Conservation (phyloP, 2,797 vertebrate species). For the Streptopelia turtur region DNA sequence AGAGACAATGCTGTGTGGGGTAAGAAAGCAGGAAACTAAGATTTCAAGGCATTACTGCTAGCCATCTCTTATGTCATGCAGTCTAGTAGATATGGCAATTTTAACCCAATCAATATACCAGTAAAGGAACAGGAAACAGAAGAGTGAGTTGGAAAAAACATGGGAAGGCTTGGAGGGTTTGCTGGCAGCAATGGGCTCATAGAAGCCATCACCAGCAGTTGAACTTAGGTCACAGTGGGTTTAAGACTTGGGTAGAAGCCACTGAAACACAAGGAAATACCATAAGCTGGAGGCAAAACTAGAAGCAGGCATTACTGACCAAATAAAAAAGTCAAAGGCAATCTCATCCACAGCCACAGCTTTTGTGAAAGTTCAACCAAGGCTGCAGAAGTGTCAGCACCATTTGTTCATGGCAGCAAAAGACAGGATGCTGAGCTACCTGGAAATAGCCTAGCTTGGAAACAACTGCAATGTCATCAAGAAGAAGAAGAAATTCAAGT, state of each 20-base stretch:
- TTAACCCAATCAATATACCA: not conserved
- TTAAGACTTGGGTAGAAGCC: not conserved
- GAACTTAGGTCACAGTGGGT: not conserved
- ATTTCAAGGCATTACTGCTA: not conserved
- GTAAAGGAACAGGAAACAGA: not conserved
- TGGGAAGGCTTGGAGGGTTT: not conserved
- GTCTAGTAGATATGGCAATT: not conserved
- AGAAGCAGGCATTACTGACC: not conserved
- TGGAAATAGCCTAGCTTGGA: not conserved
- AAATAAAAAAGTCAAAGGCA: not conserved
- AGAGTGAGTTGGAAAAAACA: not conserved
- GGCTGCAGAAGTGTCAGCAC: conserved; percentile 19
- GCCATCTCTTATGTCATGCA: not conserved
- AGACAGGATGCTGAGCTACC: conserved; percentile 6
- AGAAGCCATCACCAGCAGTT: not conserved
- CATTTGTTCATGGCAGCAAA: conserved; percentile 45
- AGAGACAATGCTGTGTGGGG: not conserved
- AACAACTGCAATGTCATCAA: not conserved
- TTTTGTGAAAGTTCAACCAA: conserved; percentile 37
- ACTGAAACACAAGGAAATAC: not conserved
- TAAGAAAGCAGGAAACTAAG: not conserved
- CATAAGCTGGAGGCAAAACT: not conserved
- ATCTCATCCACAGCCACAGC: not conserved
- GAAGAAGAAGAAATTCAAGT: conserved; percentile 37
- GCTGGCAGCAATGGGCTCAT: not conserved